Conservation (phyloP, 2,113 vertebrate species). For the Phasianus colchicus region DNA sequence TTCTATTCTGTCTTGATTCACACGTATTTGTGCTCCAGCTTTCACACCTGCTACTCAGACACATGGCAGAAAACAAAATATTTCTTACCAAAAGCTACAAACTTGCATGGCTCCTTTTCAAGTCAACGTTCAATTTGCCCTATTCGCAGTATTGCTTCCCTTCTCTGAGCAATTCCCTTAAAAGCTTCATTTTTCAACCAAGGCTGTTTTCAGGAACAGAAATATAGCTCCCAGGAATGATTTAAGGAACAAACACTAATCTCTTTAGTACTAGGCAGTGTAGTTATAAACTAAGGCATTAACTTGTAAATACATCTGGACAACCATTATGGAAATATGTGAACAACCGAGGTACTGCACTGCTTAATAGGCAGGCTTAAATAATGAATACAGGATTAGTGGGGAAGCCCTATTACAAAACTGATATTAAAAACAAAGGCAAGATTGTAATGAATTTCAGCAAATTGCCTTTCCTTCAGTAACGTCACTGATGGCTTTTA, state of each 20-base stretch:
- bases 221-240: background rate
- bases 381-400: background rate
- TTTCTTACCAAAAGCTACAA: background rate
- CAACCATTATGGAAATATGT: background rate
- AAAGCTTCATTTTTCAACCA: background rate
- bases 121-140: background rate
- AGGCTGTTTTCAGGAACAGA: background rate
- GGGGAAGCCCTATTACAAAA: background rate
- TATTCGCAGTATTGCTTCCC: background rate
- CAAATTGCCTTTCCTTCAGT: background rate
- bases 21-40: background rate
- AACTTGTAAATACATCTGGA: background rate
- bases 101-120: background rate
- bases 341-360: background rate
- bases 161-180: background rate
- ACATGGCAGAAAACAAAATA: background rate
- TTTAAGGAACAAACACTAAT: background rate
- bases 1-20: background rate
- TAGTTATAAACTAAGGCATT: background rate
- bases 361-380: background rate
- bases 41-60: background rate
- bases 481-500: background rate
- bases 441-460: background rate
- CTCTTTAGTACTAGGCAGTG: background rate
- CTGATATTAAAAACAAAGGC: background rate